A percentile compares a stretch with the other conserved stretches of the same genome.
Conservation (phyloP, 2,888 invertebrate genomes). For the Ischnura elegans region DNA sequence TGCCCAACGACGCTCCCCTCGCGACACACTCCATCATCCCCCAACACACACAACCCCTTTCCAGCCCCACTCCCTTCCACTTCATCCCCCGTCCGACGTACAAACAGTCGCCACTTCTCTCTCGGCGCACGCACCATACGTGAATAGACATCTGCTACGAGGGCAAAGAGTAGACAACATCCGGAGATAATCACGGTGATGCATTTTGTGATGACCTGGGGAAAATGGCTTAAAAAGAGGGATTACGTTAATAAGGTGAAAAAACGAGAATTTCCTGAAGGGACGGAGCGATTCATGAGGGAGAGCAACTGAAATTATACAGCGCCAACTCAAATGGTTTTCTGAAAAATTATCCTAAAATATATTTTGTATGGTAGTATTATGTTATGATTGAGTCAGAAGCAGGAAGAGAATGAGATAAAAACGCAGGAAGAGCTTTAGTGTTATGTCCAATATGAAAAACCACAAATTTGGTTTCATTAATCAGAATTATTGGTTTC, state of each 20-base stretch:
- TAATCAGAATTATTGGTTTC: no score
- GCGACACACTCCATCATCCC: background rate
- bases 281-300: background rate
- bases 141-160: background rate
- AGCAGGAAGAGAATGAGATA: no score
- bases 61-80: background rate
- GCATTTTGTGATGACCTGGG: background rate
- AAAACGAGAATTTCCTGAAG: background rate
- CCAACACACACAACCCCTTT: background rate
- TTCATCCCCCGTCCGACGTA: background rate
- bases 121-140: background rate
- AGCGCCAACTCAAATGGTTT: no score
- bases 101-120: background rate
- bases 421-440: no score
- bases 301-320: no score
- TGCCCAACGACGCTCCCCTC: background rate
- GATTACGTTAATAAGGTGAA: background rate
- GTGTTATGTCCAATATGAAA: no score
- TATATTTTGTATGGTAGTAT: no score
- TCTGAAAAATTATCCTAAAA: no score
- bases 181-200: slow-evolving; percentile 27
- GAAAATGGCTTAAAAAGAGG: background rate
- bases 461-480: no score
- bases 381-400: no score
- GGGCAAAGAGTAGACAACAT: background rate